phyloP scores from a whole-genome alignment of 2,113 vertebrate genomes.

The Noturus placidus region DNA sequence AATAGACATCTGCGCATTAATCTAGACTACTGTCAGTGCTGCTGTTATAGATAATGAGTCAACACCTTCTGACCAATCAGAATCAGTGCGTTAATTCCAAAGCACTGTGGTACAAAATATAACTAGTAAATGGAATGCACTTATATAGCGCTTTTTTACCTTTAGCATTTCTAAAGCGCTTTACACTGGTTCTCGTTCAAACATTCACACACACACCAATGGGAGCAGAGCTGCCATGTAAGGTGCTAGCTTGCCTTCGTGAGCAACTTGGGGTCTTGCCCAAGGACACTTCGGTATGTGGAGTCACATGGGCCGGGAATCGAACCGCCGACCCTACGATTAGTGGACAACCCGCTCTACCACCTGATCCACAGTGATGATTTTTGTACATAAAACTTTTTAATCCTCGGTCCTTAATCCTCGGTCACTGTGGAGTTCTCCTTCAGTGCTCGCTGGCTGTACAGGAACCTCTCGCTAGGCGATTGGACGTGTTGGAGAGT shows the following conservation, averaged over 20 bases:
- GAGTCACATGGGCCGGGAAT: no score
- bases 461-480: not conserved
- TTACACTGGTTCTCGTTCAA: no score
- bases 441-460: not conserved
- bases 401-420: not conserved
- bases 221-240: no score
- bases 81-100: not conserved
- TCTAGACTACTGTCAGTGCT: not conserved
- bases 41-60: not conserved
- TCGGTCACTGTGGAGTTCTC: not conserved
- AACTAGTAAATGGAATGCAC: no score
- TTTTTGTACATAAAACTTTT: not conserved
- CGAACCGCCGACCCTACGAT: no score
- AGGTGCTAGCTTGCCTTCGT: no score
- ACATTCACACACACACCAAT: no score
- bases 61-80: not conserved
- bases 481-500: not conserved
- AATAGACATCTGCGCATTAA: not conserved
- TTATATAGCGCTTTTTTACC: no score
- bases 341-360: no score
- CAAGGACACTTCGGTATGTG: no score
- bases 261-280: no score
- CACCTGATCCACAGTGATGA: not conserved
- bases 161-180: no score
- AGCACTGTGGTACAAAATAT: not conserved